Evolutionary conservation across 2,113 vertebrate genomes (phyloP), one percentile per base, ranked within the genome.

Genomic region (Eupsittula cactorum): DNA sequence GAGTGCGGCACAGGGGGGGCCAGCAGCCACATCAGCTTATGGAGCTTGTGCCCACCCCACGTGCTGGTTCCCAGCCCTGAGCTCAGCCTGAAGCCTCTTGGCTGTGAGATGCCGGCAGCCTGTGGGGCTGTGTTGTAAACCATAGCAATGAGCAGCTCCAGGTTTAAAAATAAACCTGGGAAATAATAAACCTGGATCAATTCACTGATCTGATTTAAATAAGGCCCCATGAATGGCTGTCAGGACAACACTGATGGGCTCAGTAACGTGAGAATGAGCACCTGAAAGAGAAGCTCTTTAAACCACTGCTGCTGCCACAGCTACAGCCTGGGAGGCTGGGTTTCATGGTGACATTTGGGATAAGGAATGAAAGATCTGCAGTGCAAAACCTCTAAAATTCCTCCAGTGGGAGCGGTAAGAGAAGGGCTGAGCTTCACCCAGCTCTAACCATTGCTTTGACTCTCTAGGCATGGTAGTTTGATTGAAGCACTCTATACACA

Each of bases 11-110:
- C 4, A 1, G 17, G 91, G 96, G 96, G 89, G 85, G 27, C 23
- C 85, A 25, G 81, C 81, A 92, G 77, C 81, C 77, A 11, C 77
- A 81, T 11, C 95, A 90, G 69, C 46, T 67, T 21, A 11, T 0
- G 0, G 62, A 37, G 73, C 19, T 74, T 47, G 29, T 89, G 88
- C 92, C 91, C 83, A 81, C 83, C 83, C 92, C 77, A 50, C 0
- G 3, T 59, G 86, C 60, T 91, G 82, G 42, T 95, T 96, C 96
- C 91, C 96, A 95, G 94, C 10, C 0, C 90, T 39, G 31, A 75
- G 16, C 77, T 70, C 68, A 4, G 44, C 73, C 83, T 35, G 53
- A 64, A 83, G 83, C 57, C 63, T 59, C 82, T 64, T 24, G 33
- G 31, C 63, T 78, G 67, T 16, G 71, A 57, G 5, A 9, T 67